Conservation (phyloP, 2,888 invertebrate genomes). For the Temnothorax ravouxi region DNA sequence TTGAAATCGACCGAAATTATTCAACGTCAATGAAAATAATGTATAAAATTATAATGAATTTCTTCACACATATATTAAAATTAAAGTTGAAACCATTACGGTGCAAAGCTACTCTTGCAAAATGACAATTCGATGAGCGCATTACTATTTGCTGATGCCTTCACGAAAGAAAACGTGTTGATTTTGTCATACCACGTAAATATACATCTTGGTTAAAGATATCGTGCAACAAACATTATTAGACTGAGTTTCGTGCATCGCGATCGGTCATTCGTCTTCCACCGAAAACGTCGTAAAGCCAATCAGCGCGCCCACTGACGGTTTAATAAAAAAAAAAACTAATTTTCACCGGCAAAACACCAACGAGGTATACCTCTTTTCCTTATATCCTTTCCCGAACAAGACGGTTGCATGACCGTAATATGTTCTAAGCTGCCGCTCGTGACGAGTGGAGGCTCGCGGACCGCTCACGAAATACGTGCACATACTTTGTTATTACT, state of each 20-base stretch:
- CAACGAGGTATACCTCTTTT: background rate
- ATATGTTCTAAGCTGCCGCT: constrained; percentile 61
- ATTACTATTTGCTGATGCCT: background rate
- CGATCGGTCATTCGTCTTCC: constrained; percentile 38
- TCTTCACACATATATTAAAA: background rate
- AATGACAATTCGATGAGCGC: background rate
- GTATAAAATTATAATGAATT: background rate
- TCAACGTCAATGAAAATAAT: background rate
- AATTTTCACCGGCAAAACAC: constrained; percentile 56
- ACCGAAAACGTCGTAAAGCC: constrained; percentile 20
- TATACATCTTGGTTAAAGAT: background rate
- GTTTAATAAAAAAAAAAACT: constrained; percentile 70
- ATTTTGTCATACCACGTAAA: background rate
- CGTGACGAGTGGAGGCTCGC: constrained; percentile 40
- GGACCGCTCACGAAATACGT: constrained; percentile 33
- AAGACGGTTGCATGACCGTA: constrained; percentile 61
- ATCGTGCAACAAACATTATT: constrained; percentile 20
- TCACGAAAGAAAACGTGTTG: background rate
- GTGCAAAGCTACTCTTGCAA: background rate
- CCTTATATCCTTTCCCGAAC: background rate
- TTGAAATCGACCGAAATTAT: background rate
- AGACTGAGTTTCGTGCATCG: constrained; percentile 17
- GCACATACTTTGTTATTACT: constrained; percentile 63
- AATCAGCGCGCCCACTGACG: constrained; percentile 36
- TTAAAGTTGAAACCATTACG: background rate